A percentile compares a stretch with the other conserved stretches of the same genome.
Conservation (phyloP, 2,797 vertebrate species). For the Xyrichtys novacula region DNA sequence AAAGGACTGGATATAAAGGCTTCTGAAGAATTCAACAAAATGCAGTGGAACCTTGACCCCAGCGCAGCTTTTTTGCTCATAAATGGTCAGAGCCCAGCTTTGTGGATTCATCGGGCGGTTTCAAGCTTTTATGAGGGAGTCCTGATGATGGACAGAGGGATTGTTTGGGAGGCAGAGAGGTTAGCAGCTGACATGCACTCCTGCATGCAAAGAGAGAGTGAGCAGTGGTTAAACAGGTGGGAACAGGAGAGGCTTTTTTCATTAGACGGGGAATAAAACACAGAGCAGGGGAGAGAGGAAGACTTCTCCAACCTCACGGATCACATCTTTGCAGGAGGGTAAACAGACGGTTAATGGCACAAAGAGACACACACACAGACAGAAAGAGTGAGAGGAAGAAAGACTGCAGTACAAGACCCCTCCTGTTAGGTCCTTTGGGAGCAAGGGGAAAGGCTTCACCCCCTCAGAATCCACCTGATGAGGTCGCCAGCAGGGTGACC, state of each 20-base stretch:
- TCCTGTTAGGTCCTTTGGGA: constrained; percentile 68
- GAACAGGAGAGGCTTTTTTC: constrained; percentile 21
- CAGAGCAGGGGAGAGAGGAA: constrained; percentile 60
- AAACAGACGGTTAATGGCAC: constrained; percentile 66
- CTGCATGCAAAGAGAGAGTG: constrained; percentile 67
- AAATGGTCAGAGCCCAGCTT: background rate
- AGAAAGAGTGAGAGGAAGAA: constrained; percentile 55
- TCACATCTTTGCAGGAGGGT: constrained; percentile 64
- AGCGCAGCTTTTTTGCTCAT: constrained; percentile 4
- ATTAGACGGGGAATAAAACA: constrained; percentile 59
- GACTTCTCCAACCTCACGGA: constrained; percentile 77
- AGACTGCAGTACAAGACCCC: constrained; percentile 76
- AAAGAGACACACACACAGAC: constrained; percentile 56
- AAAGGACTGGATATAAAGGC: background rate
- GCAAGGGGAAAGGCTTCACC: constrained; percentile 55
- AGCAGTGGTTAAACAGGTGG: constrained; percentile 28
- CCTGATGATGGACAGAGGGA: constrained; percentile 31
- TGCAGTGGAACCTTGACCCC: background rate
- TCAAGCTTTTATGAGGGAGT: constrained; percentile 34
- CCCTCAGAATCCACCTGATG: constrained; percentile 69
- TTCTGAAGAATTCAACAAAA: constrained; percentile 11
- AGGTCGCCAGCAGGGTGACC: constrained; percentile 74
- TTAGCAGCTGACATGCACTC: constrained; percentile 51
- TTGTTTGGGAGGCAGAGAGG: constrained; percentile 27
- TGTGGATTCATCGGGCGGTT: constrained; percentile 20